Base-by-base conservation (phyloP, 2,113 vertebrate species). In the Salminus brasiliensis region DNA sequence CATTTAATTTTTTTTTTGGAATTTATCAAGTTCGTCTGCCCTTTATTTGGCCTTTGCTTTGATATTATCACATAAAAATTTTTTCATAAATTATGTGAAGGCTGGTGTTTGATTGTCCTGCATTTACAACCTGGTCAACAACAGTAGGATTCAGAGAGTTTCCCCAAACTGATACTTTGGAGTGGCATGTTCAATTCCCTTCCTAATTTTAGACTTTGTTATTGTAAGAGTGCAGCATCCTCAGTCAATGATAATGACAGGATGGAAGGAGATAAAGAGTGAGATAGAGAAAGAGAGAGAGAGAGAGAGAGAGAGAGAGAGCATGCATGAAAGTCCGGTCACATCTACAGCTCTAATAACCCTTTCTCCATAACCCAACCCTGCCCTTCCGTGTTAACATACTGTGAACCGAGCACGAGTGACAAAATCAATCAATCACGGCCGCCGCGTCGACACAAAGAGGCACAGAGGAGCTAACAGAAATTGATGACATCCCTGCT, bases 381-480 rank as follows among this genome's bases (percentile, higher is more conserved):
- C 94, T 95, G 94, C 96, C 93, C 95, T 95, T 95, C 95, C 93
- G 92, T 99, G 97, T 98, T 98, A 99, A 98, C 97, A 99, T 92
- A 99, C 95, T 99, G 97, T 96, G 96, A 99, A 96, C 95, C 92
- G 96, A 95, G 93, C 95, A 93, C 92, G 94, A 95, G 95, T 98
- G 97, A 97, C 97, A 99, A 97, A 98, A 95, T 96, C 94, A 97
- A 98, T 99, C 96, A 95, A 97, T 98, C 97, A 98, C 92, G 74
- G 89, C 85, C 12, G 79, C 68, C 85, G 91, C 89, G 80, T 92
- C 93, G 93, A 92, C 96, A 95, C 95, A 95, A 93, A 95, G 93
- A 96, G 95, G 95, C 96, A 97, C 96, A 95, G 95, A 96, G 95
- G 94, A 94, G 95, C 97, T 99, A 99, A 98, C 95, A 96, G 95